Evolutionary conservation across 2,888 invertebrate species (phyloP).

Genomic region (Nomada hirtipes): DNA sequence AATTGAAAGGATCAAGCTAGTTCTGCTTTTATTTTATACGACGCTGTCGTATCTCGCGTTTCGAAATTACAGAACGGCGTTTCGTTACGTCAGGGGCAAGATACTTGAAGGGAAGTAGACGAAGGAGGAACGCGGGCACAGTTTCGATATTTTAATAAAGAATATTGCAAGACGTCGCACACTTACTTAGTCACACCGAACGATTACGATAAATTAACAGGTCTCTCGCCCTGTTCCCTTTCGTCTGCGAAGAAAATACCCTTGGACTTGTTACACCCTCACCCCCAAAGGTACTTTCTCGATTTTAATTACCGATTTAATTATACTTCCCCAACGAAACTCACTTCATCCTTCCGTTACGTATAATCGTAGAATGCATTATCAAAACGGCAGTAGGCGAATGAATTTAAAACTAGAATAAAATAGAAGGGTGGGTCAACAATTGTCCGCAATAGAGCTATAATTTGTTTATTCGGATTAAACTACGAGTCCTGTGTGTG

Average conservation of each 20-base stretch:
- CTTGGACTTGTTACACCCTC: slow-evolving; percentile 26
- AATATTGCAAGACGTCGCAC: slow-evolving; percentile 77
- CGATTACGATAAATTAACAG: slow-evolving; percentile 81
- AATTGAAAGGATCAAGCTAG: no score
- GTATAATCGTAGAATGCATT: neutral
- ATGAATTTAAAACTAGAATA: neutral
- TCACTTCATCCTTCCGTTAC: slow-evolving; percentile 12
- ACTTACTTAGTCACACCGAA: slow-evolving; percentile 80
- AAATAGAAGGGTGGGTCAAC: no score
- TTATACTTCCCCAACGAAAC: slow-evolving; percentile 42
- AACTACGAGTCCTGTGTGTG: no score
- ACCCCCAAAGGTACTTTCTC: slow-evolving; percentile 36
- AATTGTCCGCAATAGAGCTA: no score
- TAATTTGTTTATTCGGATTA: no score
- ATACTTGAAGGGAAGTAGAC: slow-evolving; percentile 26
- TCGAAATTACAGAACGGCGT: neutral
- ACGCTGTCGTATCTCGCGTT: no score
- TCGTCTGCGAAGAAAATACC: slow-evolving; percentile 50
- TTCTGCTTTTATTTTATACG: neutral
- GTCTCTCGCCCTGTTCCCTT: slow-evolving; percentile 58
- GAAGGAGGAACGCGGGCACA: slow-evolving; percentile 31
- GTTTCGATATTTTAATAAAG: slow-evolving; percentile 80
- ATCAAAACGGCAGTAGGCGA: neutral
- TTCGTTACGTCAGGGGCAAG: slow-evolving; percentile 11
- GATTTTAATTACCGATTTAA: slow-evolving; percentile 71